Conservation (phyloP, 2,888 invertebrate species). For the Acleris emargana region DNA sequence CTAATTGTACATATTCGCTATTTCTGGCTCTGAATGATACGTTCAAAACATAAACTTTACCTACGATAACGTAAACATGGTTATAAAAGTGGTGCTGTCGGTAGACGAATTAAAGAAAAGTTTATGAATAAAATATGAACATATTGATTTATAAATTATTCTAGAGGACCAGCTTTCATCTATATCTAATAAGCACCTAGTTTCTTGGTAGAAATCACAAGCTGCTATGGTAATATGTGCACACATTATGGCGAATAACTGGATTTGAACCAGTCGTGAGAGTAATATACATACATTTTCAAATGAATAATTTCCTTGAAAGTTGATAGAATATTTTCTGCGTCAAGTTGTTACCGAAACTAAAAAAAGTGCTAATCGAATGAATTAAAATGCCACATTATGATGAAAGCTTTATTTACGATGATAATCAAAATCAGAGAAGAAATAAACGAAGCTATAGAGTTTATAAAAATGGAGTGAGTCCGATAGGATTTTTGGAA, state of each 20-base stretch:
- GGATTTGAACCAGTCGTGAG: slow-evolving; percentile 44
- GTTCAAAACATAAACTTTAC: slow-evolving; percentile 34
- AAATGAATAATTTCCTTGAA: slow-evolving; percentile 31
- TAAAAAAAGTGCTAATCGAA: slow-evolving; percentile 41
- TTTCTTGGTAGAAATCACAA: slow-evolving; percentile 46
- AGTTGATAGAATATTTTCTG: slow-evolving; percentile 20
- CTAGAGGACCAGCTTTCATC: slow-evolving; percentile 59
- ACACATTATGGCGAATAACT: slow-evolving; percentile 43
- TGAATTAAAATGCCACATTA: slow-evolving; percentile 75
- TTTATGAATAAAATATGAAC: neutral
- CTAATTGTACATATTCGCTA: slow-evolving; percentile 77
- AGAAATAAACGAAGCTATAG: slow-evolving; percentile 80
- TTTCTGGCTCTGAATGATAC: slow-evolving; percentile 66
- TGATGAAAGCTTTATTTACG: slow-evolving; percentile 79
- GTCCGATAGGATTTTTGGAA: slow-evolving; percentile 62
- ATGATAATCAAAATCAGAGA: slow-evolving; percentile 77
- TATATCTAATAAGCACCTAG: slow-evolving; percentile 57
- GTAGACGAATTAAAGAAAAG: slow-evolving; percentile 26
- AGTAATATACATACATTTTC: slow-evolving; percentile 35
- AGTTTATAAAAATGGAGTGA: slow-evolving; percentile 76
- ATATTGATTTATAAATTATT: neutral
- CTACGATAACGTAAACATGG: slow-evolving; percentile 34
- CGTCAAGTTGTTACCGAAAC: slow-evolving; percentile 11
- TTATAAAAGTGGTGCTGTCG: slow-evolving; percentile 30
- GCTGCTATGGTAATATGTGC: slow-evolving; percentile 55